Base-by-base conservation (phyloP, 2,888 invertebrate species). In the Leptinotarsa rubiginosa region DNA sequence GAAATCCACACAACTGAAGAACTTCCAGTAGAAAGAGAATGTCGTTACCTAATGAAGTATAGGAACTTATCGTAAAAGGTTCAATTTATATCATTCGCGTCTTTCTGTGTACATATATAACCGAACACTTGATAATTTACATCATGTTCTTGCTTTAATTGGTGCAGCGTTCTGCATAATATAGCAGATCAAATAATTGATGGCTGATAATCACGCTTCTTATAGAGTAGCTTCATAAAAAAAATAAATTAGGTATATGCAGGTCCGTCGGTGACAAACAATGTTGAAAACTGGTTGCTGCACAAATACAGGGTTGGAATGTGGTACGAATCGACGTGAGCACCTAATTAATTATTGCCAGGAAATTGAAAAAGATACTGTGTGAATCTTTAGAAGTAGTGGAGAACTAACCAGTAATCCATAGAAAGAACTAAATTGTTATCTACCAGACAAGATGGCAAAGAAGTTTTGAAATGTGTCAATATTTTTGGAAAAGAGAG, bases 191-290 rank as follows among this genome's bases (percentile, higher is more conserved):
- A 18, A 31, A 72, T 75, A 75, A 75, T 75, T 75, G 72, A 75
- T 75, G 72, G 75, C 69, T 72, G 65, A 75, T 75, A 72, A 75
- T 72, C 75, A 75, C 72, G 75, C 75, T 56, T 69, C 56, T 56
- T 31, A 41, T 54, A 22, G 59, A 56, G 47, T 20, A 62, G n/a
- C 25, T 41, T 62, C 41, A 62, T 62, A 31, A 62, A 5, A 41
- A 41, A 31, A 62, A 62, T 62, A 62, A 62, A 62, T 62, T 31
- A 31, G 31, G 41, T 62, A n/a, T n/a, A 62, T 62, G 31, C 62
- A n/a, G n/a, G 62, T 62, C 16, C 18, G 25, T 62, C 62, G 41
- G 62, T 62, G 62, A 62, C 62, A 62, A 41, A 62, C 31, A 62
- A 41, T 62, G 62, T 62, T 18, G 62, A 41, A 31, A 62, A 62